These are phyloP conservation scores for Sebastes nivosus DNA, from an alignment of 2,797 vertebrate genomes.

Conservation along the genomic window DNA sequence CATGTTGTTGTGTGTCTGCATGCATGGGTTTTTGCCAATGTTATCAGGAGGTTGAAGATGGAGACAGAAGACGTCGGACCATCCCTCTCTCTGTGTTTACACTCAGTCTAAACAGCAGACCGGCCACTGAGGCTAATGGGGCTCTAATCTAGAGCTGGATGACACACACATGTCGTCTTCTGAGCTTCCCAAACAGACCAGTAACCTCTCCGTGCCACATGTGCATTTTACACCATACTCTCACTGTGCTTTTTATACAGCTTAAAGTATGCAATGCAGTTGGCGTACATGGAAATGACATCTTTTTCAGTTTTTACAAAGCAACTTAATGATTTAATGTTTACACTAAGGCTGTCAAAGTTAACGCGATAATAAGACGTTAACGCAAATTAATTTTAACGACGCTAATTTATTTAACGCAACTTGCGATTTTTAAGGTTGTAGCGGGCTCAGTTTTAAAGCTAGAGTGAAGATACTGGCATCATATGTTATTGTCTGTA, in stretches of 20 bases:
- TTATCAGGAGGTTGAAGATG: slow-evolving; percentile 68
- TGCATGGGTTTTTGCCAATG: slow-evolving; percentile 28
- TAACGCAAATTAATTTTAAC: too few relatives aligned
- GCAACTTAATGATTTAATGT: not conserved
- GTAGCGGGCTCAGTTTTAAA: too few relatives aligned
- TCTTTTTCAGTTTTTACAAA: not conserved
- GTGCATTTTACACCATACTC: slow-evolving; percentile 37
- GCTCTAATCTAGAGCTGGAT: slow-evolving; percentile 80
- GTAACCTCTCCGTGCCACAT: slow-evolving; percentile 53
- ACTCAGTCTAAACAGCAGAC: slow-evolving; percentile 78
- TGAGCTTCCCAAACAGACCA: slow-evolving; percentile 51
- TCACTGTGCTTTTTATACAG: slow-evolving; percentile 1
- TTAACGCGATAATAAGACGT: too few relatives aligned
- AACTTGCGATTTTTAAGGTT: too few relatives aligned
- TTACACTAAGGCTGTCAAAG: too few relatives aligned
- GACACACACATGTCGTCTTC: slow-evolving; percentile 73
- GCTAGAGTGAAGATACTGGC: too few relatives aligned
- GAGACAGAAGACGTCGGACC: slow-evolving; percentile 67
- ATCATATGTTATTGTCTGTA: too few relatives aligned
- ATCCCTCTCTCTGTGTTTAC: slow-evolving; percentile 81
- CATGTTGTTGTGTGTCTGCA: slow-evolving; percentile 36
- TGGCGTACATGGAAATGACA: not conserved
- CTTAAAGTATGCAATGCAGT: not conserved
- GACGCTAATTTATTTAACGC: too few relatives aligned
- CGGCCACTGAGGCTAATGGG: slow-evolving; percentile 83